These are phyloP conservation scores for Malurus cyaneus DNA, from an alignment of 2,113 vertebrate genomes.

Conservation along the genomic window DNA sequence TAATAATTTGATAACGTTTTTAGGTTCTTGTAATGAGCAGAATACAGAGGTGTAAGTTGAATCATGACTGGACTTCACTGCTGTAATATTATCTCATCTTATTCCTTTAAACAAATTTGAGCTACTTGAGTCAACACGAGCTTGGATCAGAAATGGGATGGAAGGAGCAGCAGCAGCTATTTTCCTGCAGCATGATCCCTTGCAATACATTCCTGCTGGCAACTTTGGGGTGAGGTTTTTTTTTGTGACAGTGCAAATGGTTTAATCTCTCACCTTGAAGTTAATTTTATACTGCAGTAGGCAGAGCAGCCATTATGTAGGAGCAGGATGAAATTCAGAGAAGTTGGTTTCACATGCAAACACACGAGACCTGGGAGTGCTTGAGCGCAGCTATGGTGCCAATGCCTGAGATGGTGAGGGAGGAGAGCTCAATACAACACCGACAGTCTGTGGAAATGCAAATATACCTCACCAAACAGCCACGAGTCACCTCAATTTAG, in stretches of 20 bases:
- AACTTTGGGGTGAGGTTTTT: neutral
- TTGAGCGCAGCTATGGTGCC: accelerated
- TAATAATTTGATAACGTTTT: neutral
- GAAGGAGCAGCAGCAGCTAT: neutral
- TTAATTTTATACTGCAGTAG: slow-evolving; percentile 47
- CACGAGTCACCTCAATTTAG: neutral
- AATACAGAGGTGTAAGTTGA: neutral
- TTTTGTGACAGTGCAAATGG: neutral
- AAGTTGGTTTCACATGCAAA: neutral
- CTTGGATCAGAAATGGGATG: neutral
- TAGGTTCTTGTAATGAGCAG: neutral
- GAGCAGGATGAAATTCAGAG: neutral
- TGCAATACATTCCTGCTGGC: neutral
- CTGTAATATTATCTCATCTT: neutral
- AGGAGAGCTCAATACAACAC: neutral
- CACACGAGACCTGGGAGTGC: neutral
- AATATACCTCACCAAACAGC: neutral
- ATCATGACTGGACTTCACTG: neutral
- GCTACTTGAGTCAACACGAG: neutral
- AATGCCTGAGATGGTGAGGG: neutral
- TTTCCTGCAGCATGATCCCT: neutral
- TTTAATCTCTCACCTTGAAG: slow-evolving; percentile 51
- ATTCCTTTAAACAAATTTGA: neutral
- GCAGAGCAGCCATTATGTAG: slow-evolving; percentile 18
- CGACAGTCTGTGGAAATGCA: neutral